Conservation (phyloP, 1,140 invertebrate genomes). For the Hirudo medicinalis region DNA sequence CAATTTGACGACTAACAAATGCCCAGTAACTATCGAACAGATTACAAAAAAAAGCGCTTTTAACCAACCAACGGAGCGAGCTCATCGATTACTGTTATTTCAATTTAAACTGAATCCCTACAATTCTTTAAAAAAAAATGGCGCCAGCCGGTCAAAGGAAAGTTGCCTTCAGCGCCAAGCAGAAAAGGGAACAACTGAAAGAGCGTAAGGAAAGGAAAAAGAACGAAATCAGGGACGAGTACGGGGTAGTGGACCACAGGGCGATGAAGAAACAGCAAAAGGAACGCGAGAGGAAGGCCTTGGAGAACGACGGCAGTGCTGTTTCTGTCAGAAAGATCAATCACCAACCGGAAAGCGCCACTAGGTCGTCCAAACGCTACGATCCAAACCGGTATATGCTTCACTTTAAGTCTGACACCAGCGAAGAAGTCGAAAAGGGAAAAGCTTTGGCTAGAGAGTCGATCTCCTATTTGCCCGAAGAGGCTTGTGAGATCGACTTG, state of each 20-base stretch:
- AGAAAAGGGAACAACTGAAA: slow-evolving; percentile 6
- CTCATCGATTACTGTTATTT: too few relatives aligned
- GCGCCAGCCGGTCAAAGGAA: not conserved
- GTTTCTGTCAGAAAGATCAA: slow-evolving; percentile 12
- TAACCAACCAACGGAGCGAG: too few relatives aligned
- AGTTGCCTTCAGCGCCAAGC: slow-evolving; percentile 8
- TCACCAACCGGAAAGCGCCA: slow-evolving; percentile 13
- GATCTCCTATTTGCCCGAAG: slow-evolving; percentile 28
- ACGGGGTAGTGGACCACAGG: slow-evolving; percentile 2
- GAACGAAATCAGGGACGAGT: not conserved
- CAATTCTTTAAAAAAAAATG: slow-evolving; percentile 1
- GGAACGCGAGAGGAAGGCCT: too few relatives aligned
- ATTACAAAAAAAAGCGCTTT: too few relatives aligned
- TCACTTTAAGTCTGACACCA: slow-evolving; percentile 39
- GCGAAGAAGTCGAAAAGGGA: slow-evolving; percentile 37
- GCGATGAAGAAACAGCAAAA: not conserved
- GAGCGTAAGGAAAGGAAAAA: not conserved
- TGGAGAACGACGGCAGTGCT: not conserved
- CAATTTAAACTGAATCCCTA: not conserved
- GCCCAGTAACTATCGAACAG: too few relatives aligned
- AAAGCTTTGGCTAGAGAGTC: slow-evolving; percentile 33
- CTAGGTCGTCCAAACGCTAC: not conserved
- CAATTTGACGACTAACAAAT: too few relatives aligned
- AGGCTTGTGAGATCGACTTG: slow-evolving; percentile 52
- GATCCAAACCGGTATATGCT: slow-evolving; percentile 32